Percentiles rank a stretch among this genome's conserved stretches.
These are phyloP conservation scores for Silvanus unidentatus DNA, from an alignment of 2,888 invertebrate species.

Conservation along the genomic window DNA sequence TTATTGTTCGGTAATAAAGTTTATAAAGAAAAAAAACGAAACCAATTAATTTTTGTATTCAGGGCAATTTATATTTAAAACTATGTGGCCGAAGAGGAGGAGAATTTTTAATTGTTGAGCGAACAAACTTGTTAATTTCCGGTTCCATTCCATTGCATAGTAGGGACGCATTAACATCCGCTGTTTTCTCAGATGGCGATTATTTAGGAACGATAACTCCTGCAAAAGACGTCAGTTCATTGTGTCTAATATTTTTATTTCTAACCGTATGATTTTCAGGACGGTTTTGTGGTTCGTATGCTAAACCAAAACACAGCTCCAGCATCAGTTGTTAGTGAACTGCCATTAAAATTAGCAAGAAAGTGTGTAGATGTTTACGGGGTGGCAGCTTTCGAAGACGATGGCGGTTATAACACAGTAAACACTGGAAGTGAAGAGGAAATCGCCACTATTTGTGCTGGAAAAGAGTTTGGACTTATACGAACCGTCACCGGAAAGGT, in stretches of 20 bases:
- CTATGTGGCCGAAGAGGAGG: slow-evolving; percentile 49
- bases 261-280: slow-evolving; percentile 54
- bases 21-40: slow-evolving; percentile 8
- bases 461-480: slow-evolving; percentile 86
- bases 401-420: slow-evolving; percentile 44
- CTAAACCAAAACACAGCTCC: slow-evolving; percentile 59
- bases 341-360: slow-evolving; percentile 70
- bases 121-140: slow-evolving; percentile 50
- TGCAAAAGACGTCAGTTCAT: slow-evolving; percentile 72
- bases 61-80: slow-evolving; percentile 80
- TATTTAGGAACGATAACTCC: slow-evolving; percentile 72
- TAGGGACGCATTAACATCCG: slow-evolving; percentile 49
- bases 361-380: slow-evolving; percentile 76
- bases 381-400: slow-evolving; percentile 65
- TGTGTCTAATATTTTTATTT: not conserved
- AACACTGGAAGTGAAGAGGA: slow-evolving; percentile 64
- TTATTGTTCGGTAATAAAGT: slow-evolving; percentile 68
- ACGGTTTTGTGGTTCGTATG: slow-evolving; percentile 72
- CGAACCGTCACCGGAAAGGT: slow-evolving; percentile 82
- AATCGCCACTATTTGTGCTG: slow-evolving; percentile 68
- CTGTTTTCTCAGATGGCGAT: slow-evolving; percentile 73
- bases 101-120: slow-evolving; percentile 53
- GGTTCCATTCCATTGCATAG: slow-evolving; percentile 45
- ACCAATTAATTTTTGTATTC: slow-evolving; percentile 32
- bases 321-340: slow-evolving; percentile 55